Evolutionary conservation across 2,797 vertebrate genomes (phyloP).

Genomic region (Artibeus jamaicensis): DNA sequence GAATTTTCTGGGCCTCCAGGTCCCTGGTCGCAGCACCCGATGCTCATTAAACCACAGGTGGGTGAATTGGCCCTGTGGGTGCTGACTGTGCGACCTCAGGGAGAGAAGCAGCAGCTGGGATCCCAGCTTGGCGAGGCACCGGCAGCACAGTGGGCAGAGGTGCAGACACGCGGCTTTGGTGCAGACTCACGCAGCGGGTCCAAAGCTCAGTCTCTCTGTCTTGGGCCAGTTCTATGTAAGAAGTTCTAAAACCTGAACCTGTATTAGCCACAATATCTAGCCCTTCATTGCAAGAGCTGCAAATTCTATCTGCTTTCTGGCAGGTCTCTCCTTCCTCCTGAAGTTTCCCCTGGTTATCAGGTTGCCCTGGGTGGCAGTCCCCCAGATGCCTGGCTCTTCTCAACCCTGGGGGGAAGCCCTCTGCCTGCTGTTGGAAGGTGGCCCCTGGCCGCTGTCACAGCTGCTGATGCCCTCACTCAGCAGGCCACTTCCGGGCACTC

Average conservation of each 20-base stretch:
- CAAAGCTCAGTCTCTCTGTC: accelerated
- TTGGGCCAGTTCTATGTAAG: background rate
- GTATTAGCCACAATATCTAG: accelerated
- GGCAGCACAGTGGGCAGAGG: background rate
- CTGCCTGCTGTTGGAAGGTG: background rate
- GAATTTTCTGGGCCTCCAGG: constrained; percentile 60
- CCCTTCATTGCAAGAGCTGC: background rate
- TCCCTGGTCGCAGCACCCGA: constrained; percentile 51
- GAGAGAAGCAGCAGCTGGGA: background rate
- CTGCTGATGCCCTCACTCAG: background rate
- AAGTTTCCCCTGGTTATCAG: background rate
- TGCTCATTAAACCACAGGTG: constrained; percentile 52
- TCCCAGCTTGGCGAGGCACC: background rate
- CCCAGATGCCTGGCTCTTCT: background rate
- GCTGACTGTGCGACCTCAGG: constrained; percentile 31
- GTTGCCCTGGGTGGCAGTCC: background rate
- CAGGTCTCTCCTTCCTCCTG: background rate
- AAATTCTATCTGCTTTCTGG: background rate
- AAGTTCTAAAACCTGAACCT: background rate
- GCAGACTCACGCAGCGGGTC: background rate
- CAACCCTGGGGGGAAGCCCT: background rate
- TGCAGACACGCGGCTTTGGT: background rate
- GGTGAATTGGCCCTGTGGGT: constrained; percentile 41
- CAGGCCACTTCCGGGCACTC: no score
- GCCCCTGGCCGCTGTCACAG: background rate